Evolutionary conservation across 2,888 invertebrate genomes (phyloP).

Genomic region (Mycalesis mineus): DNA sequence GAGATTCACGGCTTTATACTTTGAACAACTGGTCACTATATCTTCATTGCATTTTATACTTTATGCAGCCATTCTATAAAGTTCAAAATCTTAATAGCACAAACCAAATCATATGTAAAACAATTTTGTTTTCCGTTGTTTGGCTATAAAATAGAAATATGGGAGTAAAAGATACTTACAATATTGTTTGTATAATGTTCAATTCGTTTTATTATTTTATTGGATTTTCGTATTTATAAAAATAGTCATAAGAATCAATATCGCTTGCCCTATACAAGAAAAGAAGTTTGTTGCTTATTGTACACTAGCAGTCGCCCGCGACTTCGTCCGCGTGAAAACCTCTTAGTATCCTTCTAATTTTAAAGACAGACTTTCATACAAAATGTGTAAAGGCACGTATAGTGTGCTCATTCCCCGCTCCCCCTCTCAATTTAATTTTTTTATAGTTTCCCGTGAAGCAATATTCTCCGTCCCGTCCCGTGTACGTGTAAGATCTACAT

Average conservation of each 20-base stretch:
- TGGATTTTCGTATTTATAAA: background rate
- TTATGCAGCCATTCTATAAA: background rate
- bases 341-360: too few species aligned
- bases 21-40: conserved; percentile 1
- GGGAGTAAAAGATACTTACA: conserved; percentile 10
- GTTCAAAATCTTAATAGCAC: background rate
- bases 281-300: background rate
- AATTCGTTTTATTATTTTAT: background rate
- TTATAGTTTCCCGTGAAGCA: too few species aligned
- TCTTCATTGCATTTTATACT: background rate
- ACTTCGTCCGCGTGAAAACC: too few species aligned
- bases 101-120: conserved; percentile 10
- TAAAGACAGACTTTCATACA: too few species aligned
- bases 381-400: too few species aligned
- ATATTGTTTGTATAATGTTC: conserved; percentile 7
- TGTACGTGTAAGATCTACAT: too few species aligned
- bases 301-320: too few species aligned
- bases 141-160: conserved; percentile 25
- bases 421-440: too few species aligned
- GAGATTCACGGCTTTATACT: conserved; percentile 10
- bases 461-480: too few species aligned
- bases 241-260: background rate
- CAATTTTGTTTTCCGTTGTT: conserved; percentile 17
- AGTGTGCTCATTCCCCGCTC: too few species aligned
- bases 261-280: background rate